Evolutionary conservation across 1,140 invertebrate genomes (phyloP), one percentile per base, ranked within the genome.

Genomic region (Penaeus vannamei): DNA sequence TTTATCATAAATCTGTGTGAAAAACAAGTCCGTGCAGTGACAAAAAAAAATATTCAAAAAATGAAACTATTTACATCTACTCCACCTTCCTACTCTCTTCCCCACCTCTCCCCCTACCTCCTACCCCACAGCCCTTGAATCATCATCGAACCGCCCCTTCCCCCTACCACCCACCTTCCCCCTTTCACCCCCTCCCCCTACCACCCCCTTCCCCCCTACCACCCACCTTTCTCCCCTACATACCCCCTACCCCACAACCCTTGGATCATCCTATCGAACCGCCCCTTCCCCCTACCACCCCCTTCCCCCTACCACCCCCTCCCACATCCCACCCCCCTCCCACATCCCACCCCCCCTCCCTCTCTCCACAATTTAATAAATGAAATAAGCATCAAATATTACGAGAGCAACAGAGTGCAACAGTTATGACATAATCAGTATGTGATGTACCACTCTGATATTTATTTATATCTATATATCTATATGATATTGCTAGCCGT

Each of bases 191-290:
- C 53, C 32, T 26, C 5, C 72, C 62, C 42, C 32, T 5, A n/a
- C 36, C 32, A 12, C 77, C 26, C 19, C 32, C 19, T 2, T 42
- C 26, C 4, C 36, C 19, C 77, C 26, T 3, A n/a, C 72, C 26
- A 8, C 12, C 22, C 72, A 2, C 22, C 4, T 29, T 12, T 26
- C 77, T 2, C 36, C 29, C 19, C 77, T 20, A 26, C 36, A 8
- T 26, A 0, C 10, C 32, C 42, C 77, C 36, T 42, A 20, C 19
- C 42, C 53, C 23, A 29, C 79, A 87, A 81, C 32, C 82, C 82
- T 87, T 77, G 60, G 77, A 80, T 69, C 29, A 46, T 61, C 66
- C 10, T 64, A 82, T 80, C 82, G 62, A 36, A 81, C 61, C 36
- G 42, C 26, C 59, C 42, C n/a, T 61, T 72, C 77, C 19, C 26